Base-by-base conservation (phyloP, 2,113 vertebrate species). In the Anarrhichthys ocellatus region DNA sequence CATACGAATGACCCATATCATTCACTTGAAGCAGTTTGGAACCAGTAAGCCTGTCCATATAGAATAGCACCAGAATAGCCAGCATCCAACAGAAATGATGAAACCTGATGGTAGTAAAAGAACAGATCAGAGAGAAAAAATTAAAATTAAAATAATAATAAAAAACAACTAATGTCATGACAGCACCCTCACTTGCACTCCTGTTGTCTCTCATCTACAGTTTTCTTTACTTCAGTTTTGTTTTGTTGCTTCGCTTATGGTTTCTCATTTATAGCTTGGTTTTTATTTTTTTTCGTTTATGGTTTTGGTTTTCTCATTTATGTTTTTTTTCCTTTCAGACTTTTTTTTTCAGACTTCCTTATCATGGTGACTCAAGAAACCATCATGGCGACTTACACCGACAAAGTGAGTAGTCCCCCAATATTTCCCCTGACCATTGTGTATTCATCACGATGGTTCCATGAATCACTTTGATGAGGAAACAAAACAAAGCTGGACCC, bases 361-460 rank as follows among this genome's bases (percentile, higher is more conserved):
- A 89, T 87, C 77, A 86, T 86, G 90, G 86, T 89, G 84, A 87
- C 84, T 89, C 89, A 86, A 86, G 89, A 87, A 93, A 89, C 68
- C 86, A 88, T 88, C 86, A 88, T 91, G 86, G 73, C 76, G 67
- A 87, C 86, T 89, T 88, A 81, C 84, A 91, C 71, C 83, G 9
- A 36, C 87, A 87, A 92, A 88, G 88, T 91, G 87, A 90, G 85
- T 90, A 89, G 85, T 64, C 81, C 85, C 71, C 74, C 74, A 64
- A 61, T 79, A 83, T 82, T 83, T 87, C 83, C 83, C 81, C 84
- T 83, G 80, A 87, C 84, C 81, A 46, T 59, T 89, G 78, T 84
- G 40, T 85, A 50, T 83, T 79, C 84, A 67, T 81, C 87, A 86
- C 59, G 82, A 86, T 91, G 89, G 88, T 82, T 90, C 76, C 73